Percentiles rank a stretch among this genome's conserved stretches.
Evolutionary conservation across 2,113 vertebrate species (phyloP).

Genomic region (Bujurquina vittata): DNA sequence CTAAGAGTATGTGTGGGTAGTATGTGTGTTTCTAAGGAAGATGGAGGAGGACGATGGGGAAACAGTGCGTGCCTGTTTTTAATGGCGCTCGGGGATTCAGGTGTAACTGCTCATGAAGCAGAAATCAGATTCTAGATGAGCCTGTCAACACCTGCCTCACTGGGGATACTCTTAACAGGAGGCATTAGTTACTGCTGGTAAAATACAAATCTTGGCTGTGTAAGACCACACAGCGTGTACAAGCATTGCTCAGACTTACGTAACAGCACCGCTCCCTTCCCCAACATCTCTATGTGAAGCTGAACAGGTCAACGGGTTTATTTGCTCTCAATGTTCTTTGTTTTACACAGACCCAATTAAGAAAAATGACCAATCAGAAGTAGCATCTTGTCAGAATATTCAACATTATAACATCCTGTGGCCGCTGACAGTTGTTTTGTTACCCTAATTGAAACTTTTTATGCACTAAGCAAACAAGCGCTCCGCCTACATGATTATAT

Average conservation of each 20-base stretch:
- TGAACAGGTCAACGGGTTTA: constrained; percentile 40
- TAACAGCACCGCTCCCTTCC: constrained; percentile 57
- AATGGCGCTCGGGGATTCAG: constrained; percentile 29
- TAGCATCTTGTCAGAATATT: not conserved
- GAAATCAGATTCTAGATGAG: constrained; percentile 53
- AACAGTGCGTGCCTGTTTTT: constrained; percentile 25
- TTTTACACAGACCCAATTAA: not conserved
- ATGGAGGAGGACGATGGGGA: not conserved
- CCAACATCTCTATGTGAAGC: constrained; percentile 32
- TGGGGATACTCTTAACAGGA: constrained; percentile 38
- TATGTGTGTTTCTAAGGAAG: constrained; percentile 45
- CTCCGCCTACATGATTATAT: constrained; percentile 49
- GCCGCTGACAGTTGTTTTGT: constrained; percentile 35
- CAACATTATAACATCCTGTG: not conserved
- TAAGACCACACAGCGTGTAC: constrained; percentile 34
- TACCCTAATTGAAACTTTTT: constrained; percentile 52
- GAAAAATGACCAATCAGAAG: not conserved
- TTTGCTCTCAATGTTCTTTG: not conserved
- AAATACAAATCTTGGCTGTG: constrained; percentile 62
- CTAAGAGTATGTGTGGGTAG: constrained; percentile 41
- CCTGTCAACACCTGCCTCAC: constrained; percentile 39
- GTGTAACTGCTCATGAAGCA: constrained; percentile 42
- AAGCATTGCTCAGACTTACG: constrained; percentile 44
- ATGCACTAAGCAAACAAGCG: constrained; percentile 27
- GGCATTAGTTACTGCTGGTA: constrained; percentile 34